Percentiles rank a stretch among this genome's conserved stretches.
phyloP scores from a whole-genome alignment of 2,113 vertebrate genomes.

The Suncus etruscus region DNA sequence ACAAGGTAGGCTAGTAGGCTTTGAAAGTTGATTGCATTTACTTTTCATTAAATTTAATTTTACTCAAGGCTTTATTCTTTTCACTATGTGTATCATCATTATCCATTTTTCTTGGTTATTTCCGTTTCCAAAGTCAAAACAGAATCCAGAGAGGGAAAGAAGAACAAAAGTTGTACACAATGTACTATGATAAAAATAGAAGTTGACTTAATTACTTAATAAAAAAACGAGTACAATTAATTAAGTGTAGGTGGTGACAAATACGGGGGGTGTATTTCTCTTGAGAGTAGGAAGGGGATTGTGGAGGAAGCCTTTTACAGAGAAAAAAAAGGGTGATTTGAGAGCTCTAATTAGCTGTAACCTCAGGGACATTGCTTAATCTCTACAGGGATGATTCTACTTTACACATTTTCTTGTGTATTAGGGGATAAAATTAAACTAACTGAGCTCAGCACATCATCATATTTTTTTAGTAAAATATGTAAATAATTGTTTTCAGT shows the following conservation, averaged over 20 bases:
- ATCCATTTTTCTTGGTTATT: constrained; percentile 12
- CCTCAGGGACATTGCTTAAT: constrained; percentile 55
- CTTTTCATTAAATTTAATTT: constrained; percentile 43
- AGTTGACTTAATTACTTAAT: constrained; percentile 59
- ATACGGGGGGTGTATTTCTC: constrained; percentile 56
- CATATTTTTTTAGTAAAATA: neutral
- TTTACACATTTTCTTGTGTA: constrained; percentile 49
- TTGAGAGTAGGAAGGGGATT: constrained; percentile 34
- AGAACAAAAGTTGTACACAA: neutral
- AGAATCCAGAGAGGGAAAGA: constrained; percentile 41
- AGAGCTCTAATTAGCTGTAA: constrained; percentile 66
- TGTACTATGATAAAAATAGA: constrained; percentile 62
- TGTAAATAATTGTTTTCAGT: constrained; percentile 39
- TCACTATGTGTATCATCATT: neutral
- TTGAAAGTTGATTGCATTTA: neutral
- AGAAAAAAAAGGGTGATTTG: constrained; percentile 50
- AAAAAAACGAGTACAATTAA: constrained; percentile 51
- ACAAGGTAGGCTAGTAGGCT: neutral
- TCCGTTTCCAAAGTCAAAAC: constrained; percentile 54
- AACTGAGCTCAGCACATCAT: constrained; percentile 53
- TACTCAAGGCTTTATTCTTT: neutral
- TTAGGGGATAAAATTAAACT: constrained; percentile 55
- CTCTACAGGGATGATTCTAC: constrained; percentile 47
- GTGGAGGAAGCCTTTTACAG: constrained; percentile 48
- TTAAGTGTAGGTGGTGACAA: constrained; percentile 48